Evolutionary conservation across 2,113 vertebrate genomes (phyloP).

Genomic region (Triplophysa dalaica): DNA sequence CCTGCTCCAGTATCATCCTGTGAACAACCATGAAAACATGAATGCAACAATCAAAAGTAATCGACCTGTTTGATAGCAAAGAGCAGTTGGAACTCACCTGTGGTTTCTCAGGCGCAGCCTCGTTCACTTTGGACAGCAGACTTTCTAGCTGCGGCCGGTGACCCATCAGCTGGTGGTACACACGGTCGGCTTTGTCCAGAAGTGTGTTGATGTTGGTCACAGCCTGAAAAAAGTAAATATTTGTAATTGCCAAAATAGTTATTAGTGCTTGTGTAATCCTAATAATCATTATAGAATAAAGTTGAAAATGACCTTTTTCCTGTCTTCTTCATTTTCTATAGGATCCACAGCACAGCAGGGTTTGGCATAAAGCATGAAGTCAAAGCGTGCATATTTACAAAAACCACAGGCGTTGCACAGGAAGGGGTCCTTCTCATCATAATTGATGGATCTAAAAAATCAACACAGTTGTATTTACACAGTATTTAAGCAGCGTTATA

Average conservation of each 20-base stretch:
- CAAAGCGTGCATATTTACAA: constrained; percentile 98
- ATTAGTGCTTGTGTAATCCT: too few relatives aligned
- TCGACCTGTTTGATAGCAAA: background rate
- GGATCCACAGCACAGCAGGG: constrained; percentile 98
- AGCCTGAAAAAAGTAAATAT: constrained; percentile 72
- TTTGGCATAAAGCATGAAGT: constrained; percentile 97
- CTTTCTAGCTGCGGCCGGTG: constrained; percentile 94
- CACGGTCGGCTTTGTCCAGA: constrained; percentile 95
- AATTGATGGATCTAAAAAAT: constrained; percentile 90
- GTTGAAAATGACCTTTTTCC: constrained; percentile 84
- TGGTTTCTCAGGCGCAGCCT: constrained; percentile 95
- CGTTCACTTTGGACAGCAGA: constrained; percentile 94
- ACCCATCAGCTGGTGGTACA: constrained; percentile 98
- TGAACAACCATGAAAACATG: constrained; percentile 15
- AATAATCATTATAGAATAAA: background rate
- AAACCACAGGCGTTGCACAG: constrained; percentile 98
- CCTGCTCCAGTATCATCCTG: constrained; percentile 90
- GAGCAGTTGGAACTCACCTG: constrained; percentile 77
- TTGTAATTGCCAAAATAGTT: background rate
- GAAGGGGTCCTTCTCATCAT: constrained; percentile 98
- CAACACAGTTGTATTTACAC: background rate
- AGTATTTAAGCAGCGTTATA: background rate
- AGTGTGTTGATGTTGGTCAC: constrained; percentile 98
- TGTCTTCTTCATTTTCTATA: constrained; percentile 96
- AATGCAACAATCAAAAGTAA: background rate